These are phyloP conservation scores for Perca schrenkii DNA, from an alignment of 2,113 vertebrate genomes.

Conservation along the genomic window DNA sequence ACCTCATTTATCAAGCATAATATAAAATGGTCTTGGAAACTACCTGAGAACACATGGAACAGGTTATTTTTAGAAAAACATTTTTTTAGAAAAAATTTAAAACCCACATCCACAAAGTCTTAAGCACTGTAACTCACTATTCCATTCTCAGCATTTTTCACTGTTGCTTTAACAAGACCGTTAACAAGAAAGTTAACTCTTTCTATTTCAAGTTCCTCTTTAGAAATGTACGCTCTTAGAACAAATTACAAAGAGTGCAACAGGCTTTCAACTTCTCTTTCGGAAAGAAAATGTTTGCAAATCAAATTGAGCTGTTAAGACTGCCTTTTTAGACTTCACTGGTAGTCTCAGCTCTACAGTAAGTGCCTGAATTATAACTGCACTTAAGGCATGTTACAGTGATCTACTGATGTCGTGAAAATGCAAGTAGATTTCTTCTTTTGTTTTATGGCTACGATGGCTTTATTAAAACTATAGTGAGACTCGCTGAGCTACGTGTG, in stretches of 20 bases:
- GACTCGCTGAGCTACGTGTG: neutral
- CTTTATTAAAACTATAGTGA: neutral
- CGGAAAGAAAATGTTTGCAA: constrained; percentile 27
- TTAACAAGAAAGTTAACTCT: neutral
- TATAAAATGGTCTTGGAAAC: neutral
- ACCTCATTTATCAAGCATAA: neutral
- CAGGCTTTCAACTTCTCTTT: constrained; percentile 11
- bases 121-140: neutral
- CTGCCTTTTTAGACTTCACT: constrained; percentile 14
- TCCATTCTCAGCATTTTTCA: neutral
- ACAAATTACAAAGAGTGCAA: neutral
- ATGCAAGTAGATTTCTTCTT: neutral
- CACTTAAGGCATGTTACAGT: constrained; percentile 24
- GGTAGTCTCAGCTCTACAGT: neutral
- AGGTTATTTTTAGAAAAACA: neutral
- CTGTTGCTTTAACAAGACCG: neutral
- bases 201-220: neutral
- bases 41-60: neutral
- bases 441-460: neutral
- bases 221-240: neutral
- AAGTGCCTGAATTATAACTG: constrained; percentile 4
- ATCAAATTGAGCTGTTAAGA: constrained; percentile 7
- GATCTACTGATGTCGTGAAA: constrained; percentile 3
- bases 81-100: neutral
- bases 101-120: neutral